These are phyloP conservation scores for Sebastes vulpes DNA, from an alignment of 2,797 vertebrate species.

Conservation along the genomic window DNA sequence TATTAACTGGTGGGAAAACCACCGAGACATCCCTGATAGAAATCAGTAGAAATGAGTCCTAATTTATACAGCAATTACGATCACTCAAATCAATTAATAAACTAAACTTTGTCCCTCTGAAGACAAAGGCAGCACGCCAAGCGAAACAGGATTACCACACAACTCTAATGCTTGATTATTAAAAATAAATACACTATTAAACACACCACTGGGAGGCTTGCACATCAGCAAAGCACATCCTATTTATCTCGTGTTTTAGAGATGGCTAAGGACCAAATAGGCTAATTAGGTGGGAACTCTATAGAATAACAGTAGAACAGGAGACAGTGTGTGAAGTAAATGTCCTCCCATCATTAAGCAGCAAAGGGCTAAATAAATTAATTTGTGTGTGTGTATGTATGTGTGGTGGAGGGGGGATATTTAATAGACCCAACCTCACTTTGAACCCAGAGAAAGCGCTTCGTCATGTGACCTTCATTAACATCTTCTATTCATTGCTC, in stretches of 20 bases:
- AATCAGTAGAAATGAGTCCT: background rate
- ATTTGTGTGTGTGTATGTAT: conserved; percentile 1
- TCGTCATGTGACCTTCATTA: conserved; percentile 83
- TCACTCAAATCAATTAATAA: conserved; percentile 39
- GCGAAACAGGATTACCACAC: conserved; percentile 49
- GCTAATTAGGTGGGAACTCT: conserved; percentile 69
- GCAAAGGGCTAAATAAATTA: conserved; percentile 47
- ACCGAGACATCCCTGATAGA: background rate
- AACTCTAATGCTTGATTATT: conserved; percentile 64
- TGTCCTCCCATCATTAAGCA: conserved; percentile 65
- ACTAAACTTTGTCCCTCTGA: conserved; percentile 28
- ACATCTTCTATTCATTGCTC: conserved; percentile 74
- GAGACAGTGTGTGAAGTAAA: conserved; percentile 51
- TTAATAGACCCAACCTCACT: conserved; percentile 70
- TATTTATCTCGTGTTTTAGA: conserved; percentile 56
- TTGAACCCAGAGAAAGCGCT: conserved; percentile 56
- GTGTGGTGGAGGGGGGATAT: conserved; percentile 1
- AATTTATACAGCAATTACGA: conserved; percentile 3
- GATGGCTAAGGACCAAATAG: conserved; percentile 56
- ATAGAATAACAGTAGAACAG: conserved; percentile 60
- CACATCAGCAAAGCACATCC: conserved; percentile 26
- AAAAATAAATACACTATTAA: conserved; percentile 68
- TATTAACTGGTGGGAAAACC: too few relatives aligned
- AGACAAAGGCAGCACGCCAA: conserved; percentile 29
- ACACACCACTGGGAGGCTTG: conserved; percentile 44